A percentile compares a stretch with the other conserved stretches of the same genome.
phyloP scores from a whole-genome alignment of 2,888 invertebrate species.

The Sicus ferrugineus region DNA sequence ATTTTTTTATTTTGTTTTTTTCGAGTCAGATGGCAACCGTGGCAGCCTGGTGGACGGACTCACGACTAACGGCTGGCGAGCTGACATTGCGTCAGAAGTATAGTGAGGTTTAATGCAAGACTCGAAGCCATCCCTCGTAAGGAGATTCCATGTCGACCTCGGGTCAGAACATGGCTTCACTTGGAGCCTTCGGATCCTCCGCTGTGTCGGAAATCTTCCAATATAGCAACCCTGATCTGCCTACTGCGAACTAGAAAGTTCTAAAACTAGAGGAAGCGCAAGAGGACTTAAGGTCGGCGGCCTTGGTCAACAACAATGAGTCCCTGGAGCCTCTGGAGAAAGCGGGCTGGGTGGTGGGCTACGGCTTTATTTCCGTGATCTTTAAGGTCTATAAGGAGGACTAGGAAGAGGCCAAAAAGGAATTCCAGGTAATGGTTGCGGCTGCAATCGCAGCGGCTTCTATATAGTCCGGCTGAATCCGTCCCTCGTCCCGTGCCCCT shows the following conservation, averaged over 20 bases:
- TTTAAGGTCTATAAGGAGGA: not conserved
- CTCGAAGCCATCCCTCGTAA: no score
- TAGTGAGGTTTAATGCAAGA: no score
- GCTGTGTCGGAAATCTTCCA: not conserved
- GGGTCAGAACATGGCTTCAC: no score
- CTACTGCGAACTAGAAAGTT: not conserved
- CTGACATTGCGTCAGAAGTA: no score
- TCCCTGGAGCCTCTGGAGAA: slow-evolving; percentile 7
- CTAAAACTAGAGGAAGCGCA: not conserved
- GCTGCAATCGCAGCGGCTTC: no score
- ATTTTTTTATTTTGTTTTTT: no score
- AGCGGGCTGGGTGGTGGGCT: not conserved
- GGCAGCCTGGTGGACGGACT: no score
- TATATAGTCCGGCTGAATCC: not conserved
- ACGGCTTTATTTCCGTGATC: not conserved
- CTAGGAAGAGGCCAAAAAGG: not conserved
- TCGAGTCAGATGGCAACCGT: no score
- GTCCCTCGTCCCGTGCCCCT: not conserved
- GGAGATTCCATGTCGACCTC: no score
- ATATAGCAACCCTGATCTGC: not conserved
- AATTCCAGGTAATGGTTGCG: no score
- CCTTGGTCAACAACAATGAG: not conserved
- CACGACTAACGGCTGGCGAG: no score
- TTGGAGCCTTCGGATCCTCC: no score
- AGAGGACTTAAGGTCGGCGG: not conserved